A percentile compares a stretch with the other conserved stretches of the same genome.
phyloP scores from a whole-genome alignment of 2,888 invertebrate species.

The Drosophila neotestacea region DNA sequence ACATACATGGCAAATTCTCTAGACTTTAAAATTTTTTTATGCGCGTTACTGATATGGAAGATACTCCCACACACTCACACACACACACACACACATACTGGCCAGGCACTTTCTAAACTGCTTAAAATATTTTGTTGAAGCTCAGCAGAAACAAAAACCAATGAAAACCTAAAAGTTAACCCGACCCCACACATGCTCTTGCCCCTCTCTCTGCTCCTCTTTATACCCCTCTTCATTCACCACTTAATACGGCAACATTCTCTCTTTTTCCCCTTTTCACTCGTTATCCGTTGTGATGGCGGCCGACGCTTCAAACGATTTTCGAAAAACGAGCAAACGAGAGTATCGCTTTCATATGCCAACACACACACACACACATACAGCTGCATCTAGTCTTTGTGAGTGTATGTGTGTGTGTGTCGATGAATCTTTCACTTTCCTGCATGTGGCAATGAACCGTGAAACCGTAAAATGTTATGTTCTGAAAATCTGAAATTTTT shows the following conservation, averaged over 20 bases:
- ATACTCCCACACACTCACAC: constrained; percentile 25
- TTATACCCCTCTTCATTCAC: neutral
- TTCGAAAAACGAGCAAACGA: constrained; percentile 62
- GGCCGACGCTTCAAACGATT: constrained; percentile 59
- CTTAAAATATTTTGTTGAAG: constrained; percentile 78
- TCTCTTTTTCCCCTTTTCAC: neutral
- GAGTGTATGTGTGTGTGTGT: constrained; percentile 19
- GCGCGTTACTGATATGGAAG: constrained; percentile 59
- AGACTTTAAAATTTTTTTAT: constrained; percentile 31
- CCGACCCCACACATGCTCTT: constrained; percentile 4
- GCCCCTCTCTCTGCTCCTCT: neutral
- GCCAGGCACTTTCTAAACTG: constrained; percentile 69
- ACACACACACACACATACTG: constrained; percentile 19
- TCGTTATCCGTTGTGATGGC: constrained; percentile 7
- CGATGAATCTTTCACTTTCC: constrained; percentile 75
- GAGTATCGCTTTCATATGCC: constrained; percentile 62
- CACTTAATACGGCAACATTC: constrained; percentile 5
- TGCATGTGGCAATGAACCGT: constrained; percentile 81
- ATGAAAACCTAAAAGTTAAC: constrained; percentile 67
- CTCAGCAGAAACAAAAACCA: constrained; percentile 61
- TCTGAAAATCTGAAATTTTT: constrained; percentile 82
- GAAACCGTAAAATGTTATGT: constrained; percentile 82
- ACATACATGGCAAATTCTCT: constrained; percentile 26
- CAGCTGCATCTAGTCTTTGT: constrained; percentile 8
- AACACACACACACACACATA: constrained; percentile 22